Percentiles rank a stretch among this genome's conserved stretches.
These are phyloP conservation scores for Novumbra hubbsi DNA, from an alignment of 2,797 vertebrate species.

Conservation along the genomic window DNA sequence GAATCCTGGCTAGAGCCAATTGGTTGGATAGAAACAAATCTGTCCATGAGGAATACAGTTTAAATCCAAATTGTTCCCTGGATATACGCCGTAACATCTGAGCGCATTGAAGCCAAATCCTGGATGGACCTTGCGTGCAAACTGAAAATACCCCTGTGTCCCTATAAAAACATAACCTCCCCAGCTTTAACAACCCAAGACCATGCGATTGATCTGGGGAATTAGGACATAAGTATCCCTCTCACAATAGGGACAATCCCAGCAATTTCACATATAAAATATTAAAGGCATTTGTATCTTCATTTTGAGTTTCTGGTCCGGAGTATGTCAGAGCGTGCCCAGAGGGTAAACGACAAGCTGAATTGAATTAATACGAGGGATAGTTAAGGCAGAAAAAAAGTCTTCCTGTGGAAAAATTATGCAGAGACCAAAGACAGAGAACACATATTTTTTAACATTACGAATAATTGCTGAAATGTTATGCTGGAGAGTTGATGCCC, in stretches of 20 bases:
- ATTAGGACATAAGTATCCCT: neutral
- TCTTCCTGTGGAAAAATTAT: neutral
- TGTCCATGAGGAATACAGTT: too few relatives aligned
- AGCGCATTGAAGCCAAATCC: too few relatives aligned
- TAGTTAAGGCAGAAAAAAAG: neutral
- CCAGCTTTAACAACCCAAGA: neutral
- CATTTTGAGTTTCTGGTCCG: neutral
- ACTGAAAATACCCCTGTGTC: too few relatives aligned
- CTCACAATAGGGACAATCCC: constrained; percentile 4
- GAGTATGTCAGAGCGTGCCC: neutral
- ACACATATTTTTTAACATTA: neutral
- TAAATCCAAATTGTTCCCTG: too few relatives aligned
- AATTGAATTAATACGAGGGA: neutral
- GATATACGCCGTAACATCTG: too few relatives aligned
- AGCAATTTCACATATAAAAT: constrained; percentile 28
- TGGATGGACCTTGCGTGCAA: too few relatives aligned
- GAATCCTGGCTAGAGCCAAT: too few relatives aligned
- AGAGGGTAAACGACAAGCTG: neutral
- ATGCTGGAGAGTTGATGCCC: neutral
- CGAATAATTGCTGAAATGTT: neutral
- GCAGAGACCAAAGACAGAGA: neutral
- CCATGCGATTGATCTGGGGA: neutral
- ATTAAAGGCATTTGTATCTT: constrained; percentile 16
- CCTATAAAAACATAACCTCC: neutral
- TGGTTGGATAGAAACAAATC: too few relatives aligned